Evolutionary conservation across 2,113 vertebrate species (phyloP).

Genomic region (Sceloporus tristichus): DNA sequence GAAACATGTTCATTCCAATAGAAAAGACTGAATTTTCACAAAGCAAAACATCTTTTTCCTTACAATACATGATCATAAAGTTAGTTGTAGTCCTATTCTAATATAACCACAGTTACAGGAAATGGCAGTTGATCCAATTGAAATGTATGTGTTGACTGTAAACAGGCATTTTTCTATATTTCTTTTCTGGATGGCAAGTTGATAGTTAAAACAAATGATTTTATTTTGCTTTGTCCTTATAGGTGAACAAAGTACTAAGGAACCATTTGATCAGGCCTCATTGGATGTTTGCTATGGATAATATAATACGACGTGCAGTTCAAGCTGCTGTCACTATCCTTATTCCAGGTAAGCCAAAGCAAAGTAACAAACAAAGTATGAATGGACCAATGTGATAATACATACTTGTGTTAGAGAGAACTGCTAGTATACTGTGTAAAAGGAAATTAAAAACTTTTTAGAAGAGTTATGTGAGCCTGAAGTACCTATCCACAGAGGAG

Average conservation of each 20-base stretch:
- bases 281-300: constrained; percentile 98
- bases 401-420: neutral
- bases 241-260: constrained; percentile 95
- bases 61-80: no score
- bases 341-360: constrained; percentile 86
- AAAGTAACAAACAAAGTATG: neutral
- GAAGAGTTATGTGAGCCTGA: no score
- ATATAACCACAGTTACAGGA: neutral
- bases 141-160: no score
- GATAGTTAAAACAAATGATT: neutral
- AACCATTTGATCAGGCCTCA: constrained; percentile 94
- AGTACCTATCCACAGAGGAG: neutral
- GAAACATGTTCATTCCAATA: neutral
- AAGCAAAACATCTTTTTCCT: neutral
- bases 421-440: neutral
- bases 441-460: neutral
- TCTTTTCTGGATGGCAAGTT: neutral
- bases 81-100: neutral
- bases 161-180: neutral
- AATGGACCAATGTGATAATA: neutral
- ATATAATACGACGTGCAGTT: constrained; percentile 92
- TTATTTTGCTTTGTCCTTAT: constrained; percentile 41
- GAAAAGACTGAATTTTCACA: neutral
- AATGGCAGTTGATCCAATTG: neutral
- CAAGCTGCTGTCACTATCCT: constrained; percentile 94